Conservation (phyloP, 2,797 vertebrate genomes). For the Oceanodroma leucorhoa region DNA sequence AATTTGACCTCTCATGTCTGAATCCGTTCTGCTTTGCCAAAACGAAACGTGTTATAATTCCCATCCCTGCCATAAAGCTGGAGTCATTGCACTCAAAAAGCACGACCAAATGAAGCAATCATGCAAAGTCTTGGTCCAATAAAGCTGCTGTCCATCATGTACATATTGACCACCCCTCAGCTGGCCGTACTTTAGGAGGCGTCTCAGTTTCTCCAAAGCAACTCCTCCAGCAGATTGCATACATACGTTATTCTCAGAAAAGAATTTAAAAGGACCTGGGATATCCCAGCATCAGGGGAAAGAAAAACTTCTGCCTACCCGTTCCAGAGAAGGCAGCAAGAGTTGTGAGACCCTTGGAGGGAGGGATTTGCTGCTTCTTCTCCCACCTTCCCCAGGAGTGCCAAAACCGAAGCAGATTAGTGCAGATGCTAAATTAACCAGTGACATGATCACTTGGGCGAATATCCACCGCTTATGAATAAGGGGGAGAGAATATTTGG, state of each 20-base stretch:
- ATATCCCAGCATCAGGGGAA: background rate
- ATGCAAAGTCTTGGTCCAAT: fast-evolving
- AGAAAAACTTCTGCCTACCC: background rate
- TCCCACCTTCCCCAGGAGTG: background rate
- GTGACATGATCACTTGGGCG: background rate
- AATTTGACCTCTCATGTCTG: background rate
- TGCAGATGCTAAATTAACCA: background rate
- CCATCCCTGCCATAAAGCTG: background rate
- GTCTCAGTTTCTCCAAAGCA: background rate
- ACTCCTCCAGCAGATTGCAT: background rate
- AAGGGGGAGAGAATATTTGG: background rate
- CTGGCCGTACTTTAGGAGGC: background rate
- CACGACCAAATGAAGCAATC: fast-evolving
- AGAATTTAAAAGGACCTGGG: background rate
- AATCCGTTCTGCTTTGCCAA: background rate
- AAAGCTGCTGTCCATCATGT: background rate
- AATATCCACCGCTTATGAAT: background rate
- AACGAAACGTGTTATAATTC: background rate
- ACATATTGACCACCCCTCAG: background rate
- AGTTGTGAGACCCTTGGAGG: fast-evolving
- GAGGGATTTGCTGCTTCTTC: background rate
- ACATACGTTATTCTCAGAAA: fast-evolving
- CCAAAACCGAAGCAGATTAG: background rate
- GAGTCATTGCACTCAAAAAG: background rate
- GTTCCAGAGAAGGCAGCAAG: fast-evolving